Evolutionary conservation across 2,888 invertebrate species (phyloP).

Genomic region (Macropis europaea): DNA sequence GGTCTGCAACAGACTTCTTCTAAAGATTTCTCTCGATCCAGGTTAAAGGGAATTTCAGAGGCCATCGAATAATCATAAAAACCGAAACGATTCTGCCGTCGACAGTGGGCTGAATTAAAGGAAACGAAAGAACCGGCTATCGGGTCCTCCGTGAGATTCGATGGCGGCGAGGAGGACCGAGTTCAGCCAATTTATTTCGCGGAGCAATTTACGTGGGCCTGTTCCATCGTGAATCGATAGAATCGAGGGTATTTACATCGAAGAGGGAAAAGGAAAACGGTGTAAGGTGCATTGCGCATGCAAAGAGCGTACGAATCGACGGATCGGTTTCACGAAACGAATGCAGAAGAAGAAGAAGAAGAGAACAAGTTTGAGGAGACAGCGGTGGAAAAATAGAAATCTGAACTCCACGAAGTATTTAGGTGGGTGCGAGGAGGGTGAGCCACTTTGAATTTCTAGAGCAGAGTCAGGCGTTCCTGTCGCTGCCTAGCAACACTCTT

Average conservation of each 20-base stretch:
- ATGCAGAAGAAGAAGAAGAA: constrained; percentile 27
- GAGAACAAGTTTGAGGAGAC: too few species aligned
- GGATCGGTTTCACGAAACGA: constrained; percentile 39
- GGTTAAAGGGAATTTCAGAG: background rate
- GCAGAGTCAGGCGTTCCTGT: too few species aligned
- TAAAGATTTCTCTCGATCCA: background rate
- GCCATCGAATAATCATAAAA: constrained; percentile 7
- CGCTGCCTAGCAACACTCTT: constrained; percentile 14
- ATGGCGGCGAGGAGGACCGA: background rate
- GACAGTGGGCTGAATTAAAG: background rate
- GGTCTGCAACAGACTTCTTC: too few species aligned
- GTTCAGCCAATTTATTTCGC: background rate
- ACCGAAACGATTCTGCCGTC: background rate
- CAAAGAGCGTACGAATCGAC: constrained; percentile 8
- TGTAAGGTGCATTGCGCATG: constrained; percentile 10
- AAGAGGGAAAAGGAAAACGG: background rate
- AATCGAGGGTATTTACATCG: background rate
- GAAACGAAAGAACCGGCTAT: background rate
- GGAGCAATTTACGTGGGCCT: background rate
- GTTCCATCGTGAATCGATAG: background rate
- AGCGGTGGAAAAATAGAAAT: too few species aligned
- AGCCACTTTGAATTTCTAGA: too few species aligned
- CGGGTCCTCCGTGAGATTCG: background rate
- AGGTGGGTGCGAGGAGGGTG: too few species aligned
- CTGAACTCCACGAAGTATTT: too few species aligned